Evolutionary conservation across 2,797 vertebrate genomes (phyloP).

Genomic region (Thripadectes ignobilis): DNA sequence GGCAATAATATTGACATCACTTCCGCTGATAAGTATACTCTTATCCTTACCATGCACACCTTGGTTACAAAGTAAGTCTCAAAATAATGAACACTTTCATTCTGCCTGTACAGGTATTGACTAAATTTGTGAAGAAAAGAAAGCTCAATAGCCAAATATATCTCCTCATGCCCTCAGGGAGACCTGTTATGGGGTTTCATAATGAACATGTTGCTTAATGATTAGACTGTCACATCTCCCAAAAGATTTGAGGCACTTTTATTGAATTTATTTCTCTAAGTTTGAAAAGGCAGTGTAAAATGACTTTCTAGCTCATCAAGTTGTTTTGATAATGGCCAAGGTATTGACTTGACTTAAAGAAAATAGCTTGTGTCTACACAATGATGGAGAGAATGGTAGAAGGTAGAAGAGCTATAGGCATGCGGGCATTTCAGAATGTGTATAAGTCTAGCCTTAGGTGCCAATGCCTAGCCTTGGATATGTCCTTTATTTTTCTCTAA

Average conservation of each 20-base stretch:
- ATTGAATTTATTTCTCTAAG: conserved; percentile 50
- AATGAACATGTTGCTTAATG: conserved; percentile 41
- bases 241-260: conserved; percentile 3
- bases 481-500: not conserved
- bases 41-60: not conserved
- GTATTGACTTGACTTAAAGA: conserved; percentile 45
- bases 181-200: not conserved
- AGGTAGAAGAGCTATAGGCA: not conserved
- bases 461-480: not conserved
- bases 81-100: not conserved
- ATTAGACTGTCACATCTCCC: conserved; percentile 33
- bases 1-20: not conserved
- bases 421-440: not conserved
- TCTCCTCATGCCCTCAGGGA: not conserved
- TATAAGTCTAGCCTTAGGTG: not conserved
- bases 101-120: not conserved
- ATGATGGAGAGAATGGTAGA: not conserved
- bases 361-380: conserved; percentile 5
- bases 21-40: not conserved
- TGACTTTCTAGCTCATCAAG: conserved; percentile 28
- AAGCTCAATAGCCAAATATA: conserved; percentile 27
- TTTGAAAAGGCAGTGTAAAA: conserved; percentile 50
- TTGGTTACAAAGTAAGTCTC: not conserved
- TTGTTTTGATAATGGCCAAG: conserved; percentile 19
- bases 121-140: conserved; percentile 7